phyloP scores from a whole-genome alignment of 2,113 vertebrate species.

The Alethe castanea region DNA sequence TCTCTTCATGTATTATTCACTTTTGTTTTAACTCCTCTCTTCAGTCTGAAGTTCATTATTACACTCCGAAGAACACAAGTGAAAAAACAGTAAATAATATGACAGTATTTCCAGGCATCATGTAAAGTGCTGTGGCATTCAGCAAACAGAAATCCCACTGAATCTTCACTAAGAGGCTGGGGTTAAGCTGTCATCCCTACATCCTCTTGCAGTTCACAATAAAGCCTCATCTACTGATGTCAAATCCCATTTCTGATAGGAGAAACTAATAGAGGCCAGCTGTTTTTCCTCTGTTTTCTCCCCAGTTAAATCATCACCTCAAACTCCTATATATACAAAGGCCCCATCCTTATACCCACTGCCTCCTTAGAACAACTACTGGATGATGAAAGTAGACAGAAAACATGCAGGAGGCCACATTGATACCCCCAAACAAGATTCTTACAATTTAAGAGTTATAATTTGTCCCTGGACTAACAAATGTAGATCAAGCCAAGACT shows the following conservation, averaged over 20 bases:
- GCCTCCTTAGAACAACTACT: not conserved
- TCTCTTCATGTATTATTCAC: not conserved
- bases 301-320: not conserved
- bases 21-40: not conserved
- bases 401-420: not conserved
- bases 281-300: not conserved
- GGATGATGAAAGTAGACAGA: not conserved
- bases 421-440: not conserved
- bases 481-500: not conserved
- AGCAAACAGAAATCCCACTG: not conserved
- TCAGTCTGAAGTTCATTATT: not conserved
- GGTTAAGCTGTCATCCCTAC: not conserved
- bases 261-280: not conserved
- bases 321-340: not conserved
- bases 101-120: not conserved
- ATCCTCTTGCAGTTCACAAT: not conserved
- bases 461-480: not conserved
- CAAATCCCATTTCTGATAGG: not conserved
- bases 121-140: not conserved
- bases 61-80: not conserved
- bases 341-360: not conserved
- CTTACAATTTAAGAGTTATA: not conserved
- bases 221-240: not conserved
- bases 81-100: not conserved
- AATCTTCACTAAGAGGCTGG: not conserved